Percentiles rank a stretch among this genome's conserved stretches.
Conservation (phyloP, 2,888 invertebrate species). For the Drosophila kokeensis region DNA sequence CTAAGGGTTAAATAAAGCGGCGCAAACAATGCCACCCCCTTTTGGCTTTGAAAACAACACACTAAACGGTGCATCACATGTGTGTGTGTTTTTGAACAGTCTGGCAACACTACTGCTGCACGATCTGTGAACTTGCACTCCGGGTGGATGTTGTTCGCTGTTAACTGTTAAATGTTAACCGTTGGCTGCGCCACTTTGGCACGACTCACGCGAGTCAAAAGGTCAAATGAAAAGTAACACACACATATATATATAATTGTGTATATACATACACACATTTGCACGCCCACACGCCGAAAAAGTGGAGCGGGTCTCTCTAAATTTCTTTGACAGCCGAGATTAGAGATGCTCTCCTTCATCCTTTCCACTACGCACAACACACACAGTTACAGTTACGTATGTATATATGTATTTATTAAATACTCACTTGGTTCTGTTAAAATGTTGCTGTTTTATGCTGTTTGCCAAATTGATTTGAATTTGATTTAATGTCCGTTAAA, state of each 20-base stretch:
- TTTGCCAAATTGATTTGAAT: conserved; percentile 50
- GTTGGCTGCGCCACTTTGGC: conserved; percentile 5
- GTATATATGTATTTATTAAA: conserved; percentile 34
- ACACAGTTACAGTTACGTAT: conserved; percentile 6
- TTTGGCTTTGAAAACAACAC: conserved; percentile 26
- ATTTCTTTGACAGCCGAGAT: conserved; percentile 35
- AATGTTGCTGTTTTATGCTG: conserved; percentile 43
- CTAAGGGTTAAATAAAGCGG: conserved; percentile 69
- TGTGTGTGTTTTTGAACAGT: conserved; percentile 17
- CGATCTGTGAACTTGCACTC: conserved; percentile 58
- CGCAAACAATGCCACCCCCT: conserved; percentile 67
- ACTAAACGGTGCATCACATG: conserved; percentile 27
- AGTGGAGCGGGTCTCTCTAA: conserved; percentile 21
- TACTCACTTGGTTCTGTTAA: conserved; percentile 73
- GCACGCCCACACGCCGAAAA: conserved; percentile 23
- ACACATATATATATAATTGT: conserved; percentile 4
- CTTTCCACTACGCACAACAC: conserved; percentile 1
- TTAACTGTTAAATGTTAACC: background rate
- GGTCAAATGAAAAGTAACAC: conserved; percentile 62
- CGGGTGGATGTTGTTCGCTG: conserved; percentile 38
- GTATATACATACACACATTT: conserved; percentile 16
- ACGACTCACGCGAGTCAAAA: conserved; percentile 64
- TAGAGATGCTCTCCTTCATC: conserved; percentile 16
- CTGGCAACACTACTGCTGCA: conserved; percentile 56
- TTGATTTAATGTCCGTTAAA: conserved; percentile 31